Evolutionary conservation across 2,888 invertebrate species (phyloP).

Genomic region (Drosophila nr. perissopoda): DNA sequence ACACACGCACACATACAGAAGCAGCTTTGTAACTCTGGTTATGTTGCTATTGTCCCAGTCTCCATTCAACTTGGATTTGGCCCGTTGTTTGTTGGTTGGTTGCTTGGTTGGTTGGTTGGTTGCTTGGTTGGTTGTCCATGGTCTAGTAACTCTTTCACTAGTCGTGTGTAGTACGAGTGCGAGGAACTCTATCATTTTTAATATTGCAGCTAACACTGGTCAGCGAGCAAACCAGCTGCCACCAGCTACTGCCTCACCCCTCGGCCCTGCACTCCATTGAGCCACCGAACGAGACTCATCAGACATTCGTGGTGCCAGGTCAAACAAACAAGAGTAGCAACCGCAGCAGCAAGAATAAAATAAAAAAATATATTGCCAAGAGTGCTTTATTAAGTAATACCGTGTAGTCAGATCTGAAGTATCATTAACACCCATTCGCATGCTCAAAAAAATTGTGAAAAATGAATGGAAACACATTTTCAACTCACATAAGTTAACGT

Average conservation of each 20-base stretch:
- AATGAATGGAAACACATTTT: background rate
- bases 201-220: conserved; percentile 47
- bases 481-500: background rate
- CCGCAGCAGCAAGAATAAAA: background rate
- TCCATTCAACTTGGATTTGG: conserved; percentile 5
- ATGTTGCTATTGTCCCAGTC: background rate
- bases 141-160: conserved; percentile 40
- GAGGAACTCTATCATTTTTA: conserved; percentile 49
- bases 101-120: background rate
- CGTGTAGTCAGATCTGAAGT: background rate
- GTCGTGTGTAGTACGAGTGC: conserved; percentile 5
- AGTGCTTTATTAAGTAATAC: background rate
- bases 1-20: background rate
- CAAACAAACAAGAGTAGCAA: background rate
- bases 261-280: background rate
- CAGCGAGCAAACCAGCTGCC: conserved; percentile 14
- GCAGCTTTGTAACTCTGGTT: conserved; percentile 19
- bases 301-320: conserved; percentile 9
- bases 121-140: conserved; percentile 22
- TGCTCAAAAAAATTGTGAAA: background rate
- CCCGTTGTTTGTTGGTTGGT: conserved; percentile 14
- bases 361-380: background rate
- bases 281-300: background rate
- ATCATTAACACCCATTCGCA: background rate
- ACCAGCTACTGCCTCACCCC: background rate